These are phyloP conservation scores for Thomomys bottae DNA, from an alignment of 2,113 vertebrate species.

Conservation along the genomic window DNA sequence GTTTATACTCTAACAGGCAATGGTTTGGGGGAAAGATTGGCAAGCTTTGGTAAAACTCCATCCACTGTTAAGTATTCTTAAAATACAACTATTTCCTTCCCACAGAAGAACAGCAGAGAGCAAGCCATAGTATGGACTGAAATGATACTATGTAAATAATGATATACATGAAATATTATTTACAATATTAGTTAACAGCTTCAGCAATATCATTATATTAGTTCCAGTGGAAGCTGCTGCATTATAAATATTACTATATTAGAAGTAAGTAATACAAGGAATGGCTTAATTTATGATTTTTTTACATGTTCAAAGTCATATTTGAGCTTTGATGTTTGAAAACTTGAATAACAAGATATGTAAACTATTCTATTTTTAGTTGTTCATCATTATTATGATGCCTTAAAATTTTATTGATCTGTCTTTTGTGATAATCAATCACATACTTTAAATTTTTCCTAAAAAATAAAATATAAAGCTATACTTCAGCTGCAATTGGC, in stretches of 20 bases:
- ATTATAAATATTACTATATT: neutral
- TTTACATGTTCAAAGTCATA: neutral
- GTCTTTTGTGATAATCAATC: neutral
- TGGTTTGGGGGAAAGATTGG: neutral
- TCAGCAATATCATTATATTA: neutral
- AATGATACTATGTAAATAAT: conserved; percentile 37
- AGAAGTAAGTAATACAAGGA: neutral
- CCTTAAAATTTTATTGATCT: neutral
- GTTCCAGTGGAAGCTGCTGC: neutral
- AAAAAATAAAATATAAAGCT: too few species aligned
- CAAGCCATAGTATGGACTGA: neutral
- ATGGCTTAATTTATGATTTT: neutral
- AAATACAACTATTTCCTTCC: neutral
- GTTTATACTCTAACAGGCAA: conserved; percentile 1
- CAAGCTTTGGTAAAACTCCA: conserved; percentile 2
- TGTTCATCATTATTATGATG: neutral
- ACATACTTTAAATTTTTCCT: neutral
- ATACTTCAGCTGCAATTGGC: neutral
- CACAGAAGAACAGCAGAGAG: neutral
- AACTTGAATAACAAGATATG: neutral
- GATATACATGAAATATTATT: neutral
- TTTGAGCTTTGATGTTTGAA: conserved; percentile 1
- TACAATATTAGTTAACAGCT: neutral
- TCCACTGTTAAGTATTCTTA: neutral
- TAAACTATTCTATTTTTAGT: conserved; percentile 13